Evolutionary conservation across 2,113 vertebrate genomes (phyloP).

Genomic region (Oreamnos americanus): DNA sequence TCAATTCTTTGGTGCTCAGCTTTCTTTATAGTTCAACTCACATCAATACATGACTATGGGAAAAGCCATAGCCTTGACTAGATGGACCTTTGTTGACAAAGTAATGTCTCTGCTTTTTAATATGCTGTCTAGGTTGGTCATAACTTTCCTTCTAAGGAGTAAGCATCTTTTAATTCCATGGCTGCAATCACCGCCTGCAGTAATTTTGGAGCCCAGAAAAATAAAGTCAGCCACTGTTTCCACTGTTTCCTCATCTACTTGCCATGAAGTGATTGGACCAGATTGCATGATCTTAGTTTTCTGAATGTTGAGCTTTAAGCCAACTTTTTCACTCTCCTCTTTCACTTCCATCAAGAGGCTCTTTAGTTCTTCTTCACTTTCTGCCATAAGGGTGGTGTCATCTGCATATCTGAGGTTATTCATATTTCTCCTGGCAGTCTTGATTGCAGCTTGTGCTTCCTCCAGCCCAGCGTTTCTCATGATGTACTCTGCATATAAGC

Average conservation of each 20-base stretch:
- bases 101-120: background rate
- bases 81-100: background rate
- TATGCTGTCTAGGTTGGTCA: background rate
- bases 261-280: too few species aligned
- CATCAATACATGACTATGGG: background rate
- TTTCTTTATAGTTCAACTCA: background rate
- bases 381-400: background rate
- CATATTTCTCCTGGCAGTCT: background rate
- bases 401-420: background rate
- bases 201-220: background rate
- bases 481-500: background rate
- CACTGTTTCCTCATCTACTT: too few species aligned
- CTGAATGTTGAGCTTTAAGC: too few species aligned
- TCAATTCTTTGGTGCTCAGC: rapidly evolving
- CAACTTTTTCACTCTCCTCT: too few species aligned
- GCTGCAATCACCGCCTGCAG: background rate
- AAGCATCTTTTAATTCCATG: background rate
- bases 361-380: too few species aligned
- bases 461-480: background rate
- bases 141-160: background rate
- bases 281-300: too few species aligned
- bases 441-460: background rate
- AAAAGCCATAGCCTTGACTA: background rate
- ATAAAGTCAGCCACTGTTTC: background rate
- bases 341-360: too few species aligned